Evolutionary conservation across 2,113 vertebrate genomes (phyloP), one percentile per base, ranked within the genome.

Genomic region (Melanerpes aurifrons): DNA sequence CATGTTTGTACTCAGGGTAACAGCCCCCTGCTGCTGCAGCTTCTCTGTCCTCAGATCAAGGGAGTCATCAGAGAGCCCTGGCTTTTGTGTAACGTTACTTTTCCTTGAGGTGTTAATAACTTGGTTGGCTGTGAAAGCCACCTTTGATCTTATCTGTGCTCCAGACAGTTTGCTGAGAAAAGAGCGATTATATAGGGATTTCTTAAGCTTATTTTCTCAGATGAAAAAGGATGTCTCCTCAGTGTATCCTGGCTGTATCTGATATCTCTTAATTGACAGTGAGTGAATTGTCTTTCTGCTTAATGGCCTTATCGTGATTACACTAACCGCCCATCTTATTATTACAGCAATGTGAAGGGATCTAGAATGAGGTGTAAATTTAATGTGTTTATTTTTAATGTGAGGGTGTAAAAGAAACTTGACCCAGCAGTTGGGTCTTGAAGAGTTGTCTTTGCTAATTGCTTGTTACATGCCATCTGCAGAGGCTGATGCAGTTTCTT

Each of bases 121-220:
- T 86, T 59, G 40, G 48, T 71, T 83, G 69, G 19, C 70, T 78
- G 66, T 45, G 37, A 94, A 86, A 84, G 37, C 80, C 43, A 75
- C 76, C 80, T 95, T 95, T 96, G 90, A 93, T 96, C 92, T 95
- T 93, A 54, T 32, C 73, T 74, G 58, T 40, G 54, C 73, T 90
- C 29, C 73, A 88, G 76, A 91, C 83, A 86, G 83, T 78, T 93
- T 90, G 31, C 40, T 47, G 58, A 63, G 62, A 90, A 83, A 68
- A 77, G 69, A 80, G 70, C 58, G 86, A 83, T 94, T 83, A 70
- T 61, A 9, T 61, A 83, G 82, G 82, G 31, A 77, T 86, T 74
- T 32, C 62, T 93, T 93, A 90, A 77, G 69, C 80, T 93, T 90
- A 50, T 88, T 50, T 87, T 87, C 82, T 93, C 54, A 83, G 86